Conservation (phyloP, 2,113 vertebrate species). For the Naja naja region DNA sequence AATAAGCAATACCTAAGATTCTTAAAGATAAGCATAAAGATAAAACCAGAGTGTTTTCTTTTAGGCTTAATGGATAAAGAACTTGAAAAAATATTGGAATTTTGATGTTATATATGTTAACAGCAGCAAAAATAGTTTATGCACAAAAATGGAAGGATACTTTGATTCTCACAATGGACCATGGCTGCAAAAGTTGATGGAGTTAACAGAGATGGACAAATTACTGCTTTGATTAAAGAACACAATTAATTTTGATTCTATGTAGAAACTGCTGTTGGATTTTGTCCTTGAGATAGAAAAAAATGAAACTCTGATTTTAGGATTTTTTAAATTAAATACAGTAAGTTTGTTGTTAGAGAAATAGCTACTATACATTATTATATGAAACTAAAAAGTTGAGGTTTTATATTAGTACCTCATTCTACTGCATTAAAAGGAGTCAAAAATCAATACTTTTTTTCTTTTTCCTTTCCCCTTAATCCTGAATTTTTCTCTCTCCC, state of each 20-base stretch:
- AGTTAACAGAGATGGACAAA: too few species aligned
- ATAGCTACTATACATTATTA: not conserved
- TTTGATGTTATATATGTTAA: not conserved
- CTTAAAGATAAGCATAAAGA: not conserved
- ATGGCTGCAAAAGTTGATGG: not conserved
- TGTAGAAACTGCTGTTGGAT: not conserved
- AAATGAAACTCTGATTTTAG: not conserved
- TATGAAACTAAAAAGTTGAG: not conserved
- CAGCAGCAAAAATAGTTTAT: not conserved
- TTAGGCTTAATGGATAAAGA: not conserved
- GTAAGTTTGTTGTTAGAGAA: not conserved
- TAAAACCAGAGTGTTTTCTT: not conserved
- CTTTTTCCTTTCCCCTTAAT: not conserved
- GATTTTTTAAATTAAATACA: not conserved
- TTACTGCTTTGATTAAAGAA: too few species aligned
- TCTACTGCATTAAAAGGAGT: not conserved
- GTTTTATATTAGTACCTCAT: not conserved
- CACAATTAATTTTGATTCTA: not conserved
- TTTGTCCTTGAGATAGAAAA: not conserved
- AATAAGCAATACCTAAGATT: not conserved
- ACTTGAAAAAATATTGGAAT: not conserved
- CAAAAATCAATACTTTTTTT: not conserved
- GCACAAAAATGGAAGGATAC: too few species aligned
- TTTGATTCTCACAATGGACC: too few species aligned
- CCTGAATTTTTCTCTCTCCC: not conserved